phyloP scores from a whole-genome alignment of 2,113 vertebrate genomes.

The Felis chaus region DNA sequence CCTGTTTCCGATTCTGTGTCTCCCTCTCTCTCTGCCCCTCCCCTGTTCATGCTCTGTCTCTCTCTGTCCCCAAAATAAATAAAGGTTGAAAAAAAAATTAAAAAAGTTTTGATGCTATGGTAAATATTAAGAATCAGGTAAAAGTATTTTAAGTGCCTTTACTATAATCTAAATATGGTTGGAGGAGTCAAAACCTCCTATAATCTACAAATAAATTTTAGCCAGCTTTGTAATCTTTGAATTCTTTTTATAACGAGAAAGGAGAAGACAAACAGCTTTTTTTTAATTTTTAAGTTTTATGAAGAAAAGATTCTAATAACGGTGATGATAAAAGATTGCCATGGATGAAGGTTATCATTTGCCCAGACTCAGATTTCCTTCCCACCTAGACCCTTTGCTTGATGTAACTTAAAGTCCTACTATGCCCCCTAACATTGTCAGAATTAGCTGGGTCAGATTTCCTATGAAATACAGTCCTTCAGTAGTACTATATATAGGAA shows the following conservation, averaged over 20 bases:
- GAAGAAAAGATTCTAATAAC: background rate
- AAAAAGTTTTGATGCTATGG: background rate
- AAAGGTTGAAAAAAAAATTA: no score
- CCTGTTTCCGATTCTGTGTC: no score
- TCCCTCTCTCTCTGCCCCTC: no score
- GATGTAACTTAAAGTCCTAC: background rate
- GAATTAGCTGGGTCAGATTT: background rate
- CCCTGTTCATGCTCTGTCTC: no score
- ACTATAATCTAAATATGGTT: background rate
- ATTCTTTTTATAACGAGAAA: background rate
- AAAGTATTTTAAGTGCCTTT: background rate
- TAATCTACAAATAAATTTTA: background rate
- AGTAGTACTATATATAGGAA: background rate
- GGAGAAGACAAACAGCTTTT: background rate
- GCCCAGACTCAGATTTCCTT: background rate
- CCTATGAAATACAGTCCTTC: background rate
- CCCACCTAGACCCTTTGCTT: background rate
- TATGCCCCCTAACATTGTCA: background rate
- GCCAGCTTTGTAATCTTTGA: background rate
- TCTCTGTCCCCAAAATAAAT: no score
- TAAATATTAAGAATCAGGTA: conserved; percentile 5
- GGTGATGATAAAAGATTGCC: background rate
- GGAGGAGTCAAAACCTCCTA: background rate
- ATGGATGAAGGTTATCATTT: background rate
- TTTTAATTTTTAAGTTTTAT: background rate